Evolutionary conservation across 2,113 vertebrate species (phyloP), one percentile per base, ranked within the genome.

Genomic region (Macrotis lagotis): DNA sequence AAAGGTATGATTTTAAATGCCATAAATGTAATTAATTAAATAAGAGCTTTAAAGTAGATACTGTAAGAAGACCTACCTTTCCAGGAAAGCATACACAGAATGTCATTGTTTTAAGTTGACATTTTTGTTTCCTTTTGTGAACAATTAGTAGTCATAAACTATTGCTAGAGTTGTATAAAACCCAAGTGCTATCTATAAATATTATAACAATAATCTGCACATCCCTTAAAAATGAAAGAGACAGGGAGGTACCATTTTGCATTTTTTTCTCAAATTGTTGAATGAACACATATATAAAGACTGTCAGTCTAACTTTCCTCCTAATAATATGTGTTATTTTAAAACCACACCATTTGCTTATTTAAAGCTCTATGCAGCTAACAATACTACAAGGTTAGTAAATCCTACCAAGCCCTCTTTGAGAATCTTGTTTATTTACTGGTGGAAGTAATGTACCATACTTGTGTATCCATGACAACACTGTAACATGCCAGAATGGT

Each of bases 381-480:
- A 93, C 92, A 96, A 88, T 92, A 91, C 89, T 97, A n/a, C 49
- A 97, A 95, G 93, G 90, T 95, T 96, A 98, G 97, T 98, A 97
- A 98, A 97, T 98, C 98, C 98, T 98, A 97, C 97, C 66, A 94
- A 98, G 96, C 96, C 48, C 44, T 96, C 96, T 98, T 98, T 98
- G 98, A 98, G 97, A 98, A 97, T 98, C 98, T 97, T 97, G 96
- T 98, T 99, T 98, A 97, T 98, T 98, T 98, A 98, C 98, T 98
- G 97, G 96, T 98, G 97, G 98, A 98, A 98, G 98, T 98, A 98
- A 98, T 98, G 98, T 98, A 97, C 91, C 91, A 50, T 88, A 51
- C 98, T 97, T 97, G 52, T 97, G 98, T 99, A 99, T 98, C 99
- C 98, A 99, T 99, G 99, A 99, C 98, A 99, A 99, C 99, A 96